phyloP scores from a whole-genome alignment of 2,888 invertebrate species.

The Zygaena filipendulae region DNA sequence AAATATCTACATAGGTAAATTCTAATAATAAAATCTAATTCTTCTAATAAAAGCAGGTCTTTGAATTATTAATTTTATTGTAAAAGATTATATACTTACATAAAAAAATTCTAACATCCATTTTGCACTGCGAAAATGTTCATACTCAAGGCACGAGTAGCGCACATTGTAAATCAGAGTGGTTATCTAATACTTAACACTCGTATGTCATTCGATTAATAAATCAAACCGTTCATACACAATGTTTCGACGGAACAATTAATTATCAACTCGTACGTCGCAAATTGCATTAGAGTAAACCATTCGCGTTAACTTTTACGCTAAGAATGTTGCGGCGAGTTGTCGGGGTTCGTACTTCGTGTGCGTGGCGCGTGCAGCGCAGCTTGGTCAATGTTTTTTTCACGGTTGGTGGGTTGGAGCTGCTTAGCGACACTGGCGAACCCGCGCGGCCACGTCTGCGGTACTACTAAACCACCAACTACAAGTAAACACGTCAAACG shows the following conservation, averaged over 20 bases:
- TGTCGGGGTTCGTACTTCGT: constrained; percentile 43
- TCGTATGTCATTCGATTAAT: constrained; percentile 38
- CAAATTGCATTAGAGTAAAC: constrained; percentile 67
- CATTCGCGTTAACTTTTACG: constrained; percentile 66
- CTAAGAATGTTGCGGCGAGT: constrained; percentile 67
- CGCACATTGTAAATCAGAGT: constrained; percentile 30
- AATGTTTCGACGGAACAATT: constrained; percentile 37
- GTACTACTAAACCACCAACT: no score
- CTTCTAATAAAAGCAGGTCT: no score
- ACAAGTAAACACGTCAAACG: no score
- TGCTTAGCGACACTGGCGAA: constrained; percentile 30
- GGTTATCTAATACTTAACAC: constrained; percentile 25
- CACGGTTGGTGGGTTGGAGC: constrained; percentile 44
- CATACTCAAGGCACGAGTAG: constrained; percentile 27
- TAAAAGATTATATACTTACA: no score
- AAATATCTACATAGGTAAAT: no score
- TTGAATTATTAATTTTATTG: no score
- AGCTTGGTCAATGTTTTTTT: constrained; percentile 59
- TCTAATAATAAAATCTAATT: no score
- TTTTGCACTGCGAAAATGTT: constrained; percentile 29
- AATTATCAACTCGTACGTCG: constrained; percentile 50
- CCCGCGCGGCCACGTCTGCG: constrained; percentile 31
- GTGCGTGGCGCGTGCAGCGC: constrained; percentile 24
- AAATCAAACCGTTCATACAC: constrained; percentile 44
- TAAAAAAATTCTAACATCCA: constrained; percentile 18